Evolutionary conservation across 2,888 invertebrate species (phyloP).

Genomic region (Drosophila prostipennis): DNA sequence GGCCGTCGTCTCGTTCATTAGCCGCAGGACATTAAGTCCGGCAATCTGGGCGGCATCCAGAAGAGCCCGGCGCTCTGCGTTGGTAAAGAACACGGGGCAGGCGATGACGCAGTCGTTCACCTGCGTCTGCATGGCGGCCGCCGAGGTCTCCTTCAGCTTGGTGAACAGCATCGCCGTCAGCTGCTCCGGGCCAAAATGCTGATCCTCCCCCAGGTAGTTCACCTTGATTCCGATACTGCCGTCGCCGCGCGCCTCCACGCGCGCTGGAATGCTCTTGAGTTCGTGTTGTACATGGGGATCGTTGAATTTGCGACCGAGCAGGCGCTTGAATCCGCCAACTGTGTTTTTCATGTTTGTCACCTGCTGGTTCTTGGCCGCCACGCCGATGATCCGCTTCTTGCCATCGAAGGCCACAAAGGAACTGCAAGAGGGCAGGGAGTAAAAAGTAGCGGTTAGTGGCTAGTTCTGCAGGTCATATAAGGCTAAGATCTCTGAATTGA

Average conservation of each 20-base stretch:
- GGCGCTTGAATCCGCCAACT: constrained; percentile 95
- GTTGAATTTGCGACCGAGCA: constrained; percentile 94
- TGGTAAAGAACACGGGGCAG: constrained; percentile 97
- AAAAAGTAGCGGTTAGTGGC: background rate
- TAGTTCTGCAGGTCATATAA: constrained; percentile 49
- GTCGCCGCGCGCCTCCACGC: constrained; percentile 90
- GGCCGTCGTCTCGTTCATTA: constrained; percentile 99
- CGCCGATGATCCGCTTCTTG: constrained; percentile 96
- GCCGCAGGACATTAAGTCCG: constrained; percentile 95
- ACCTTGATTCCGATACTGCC: constrained; percentile 95
- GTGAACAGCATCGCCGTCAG: constrained; percentile 98
- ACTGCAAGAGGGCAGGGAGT: constrained; percentile 86
- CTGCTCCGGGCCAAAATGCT: constrained; percentile 95
- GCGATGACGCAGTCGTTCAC: constrained; percentile 96
- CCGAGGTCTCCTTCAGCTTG: constrained; percentile 96
- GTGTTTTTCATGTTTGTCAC: constrained; percentile 99
- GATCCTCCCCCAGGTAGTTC: constrained; percentile 93
- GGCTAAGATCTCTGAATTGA: constrained; percentile 34
- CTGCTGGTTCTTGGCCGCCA: constrained; percentile 98
- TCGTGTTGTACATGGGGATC: constrained; percentile 96
- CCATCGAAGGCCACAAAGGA: constrained; percentile 97
- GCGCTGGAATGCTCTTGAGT: constrained; percentile 91
- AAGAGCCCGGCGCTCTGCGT: constrained; percentile 95
- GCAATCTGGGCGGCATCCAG: constrained; percentile 96
- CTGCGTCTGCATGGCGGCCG: constrained; percentile 93